Evolutionary conservation across 2,888 invertebrate genomes (phyloP), one percentile per base, ranked within the genome.

Genomic region (Heteropelma amictum): DNA sequence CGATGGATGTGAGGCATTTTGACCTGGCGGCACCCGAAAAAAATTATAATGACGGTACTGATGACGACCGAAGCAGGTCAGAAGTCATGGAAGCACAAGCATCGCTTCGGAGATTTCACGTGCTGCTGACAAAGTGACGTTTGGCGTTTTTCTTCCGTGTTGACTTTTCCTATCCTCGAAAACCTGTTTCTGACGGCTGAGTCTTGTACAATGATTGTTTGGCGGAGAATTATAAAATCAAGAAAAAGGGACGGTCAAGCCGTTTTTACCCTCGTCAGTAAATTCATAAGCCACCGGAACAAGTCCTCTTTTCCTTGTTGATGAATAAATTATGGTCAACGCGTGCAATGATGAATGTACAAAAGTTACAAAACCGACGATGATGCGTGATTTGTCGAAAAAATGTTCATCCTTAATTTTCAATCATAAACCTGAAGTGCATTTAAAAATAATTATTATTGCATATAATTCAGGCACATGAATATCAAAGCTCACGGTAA

Each of bases 141-240:
- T 54, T 28, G 38, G 21, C 12, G 28, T n/a, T 23, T 35, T 33
- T 40, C 33, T 53, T 12, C 19, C 19, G 19, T 71, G 53, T 75
- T 75, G 70, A 75, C 74, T 70, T 70, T 69, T 70, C 64, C 35
- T 51, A 69, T 64, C 26, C 54, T 61, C 54, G 30, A 19, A 63
- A 64, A 74, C 63, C 53, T 53, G 65, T 67, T 47, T 67, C 45
- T 3, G 12, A n/a, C n/a, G n/a, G n/a, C 45, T 17, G 28, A 56
- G 38, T 49, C 42, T 19, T n/a, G 26, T 68, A 45, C 33, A 38
- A 49, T 35, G 47, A 60, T 74, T 74, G 74, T 74, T 74, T 74
- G 74, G 58, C 74, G 30, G 65, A 47, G 74, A 70, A 74, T 74
- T 74, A 70, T n/a, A 70, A 58, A 49, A 58, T 54, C 45, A 51